Percentiles rank a stretch among this genome's conserved stretches.
phyloP scores from a whole-genome alignment of 2,888 invertebrate species.

The Meteorus cinctellus region DNA sequence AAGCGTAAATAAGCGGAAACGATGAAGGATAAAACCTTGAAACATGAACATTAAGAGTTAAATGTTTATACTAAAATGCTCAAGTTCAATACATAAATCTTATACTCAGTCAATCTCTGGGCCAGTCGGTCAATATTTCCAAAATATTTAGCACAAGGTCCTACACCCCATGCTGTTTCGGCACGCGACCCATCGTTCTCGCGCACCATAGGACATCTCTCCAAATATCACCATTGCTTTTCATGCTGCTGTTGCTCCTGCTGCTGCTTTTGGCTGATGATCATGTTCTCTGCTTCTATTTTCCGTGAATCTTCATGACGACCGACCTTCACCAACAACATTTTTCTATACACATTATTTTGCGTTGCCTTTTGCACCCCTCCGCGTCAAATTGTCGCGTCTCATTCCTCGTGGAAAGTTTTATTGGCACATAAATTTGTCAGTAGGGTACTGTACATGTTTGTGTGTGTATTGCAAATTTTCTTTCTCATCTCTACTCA shows the following conservation, averaged over 20 bases:
- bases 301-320: neutral
- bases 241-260: neutral
- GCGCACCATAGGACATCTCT: constrained; percentile 30
- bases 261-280: neutral
- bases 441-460: constrained; percentile 12
- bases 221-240: constrained; percentile 19
- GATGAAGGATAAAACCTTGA: constrained; percentile 13
- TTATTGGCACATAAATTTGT: constrained; percentile 55
- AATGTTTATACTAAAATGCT: neutral
- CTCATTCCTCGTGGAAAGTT: constrained; percentile 42
- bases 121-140: constrained; percentile 63
- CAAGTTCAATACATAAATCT: constrained; percentile 10
- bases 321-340: neutral
- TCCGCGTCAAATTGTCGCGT: neutral
- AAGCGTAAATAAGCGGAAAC: neutral
- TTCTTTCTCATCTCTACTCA: neutral
- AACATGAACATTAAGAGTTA: neutral
- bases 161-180: constrained; percentile 32
- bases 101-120: constrained; percentile 19
- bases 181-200: constrained; percentile 36
- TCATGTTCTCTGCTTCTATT: constrained; percentile 1
- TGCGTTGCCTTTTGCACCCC: constrained; percentile 3
- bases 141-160: constrained; percentile 65
- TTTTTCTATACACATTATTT: neutral
- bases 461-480: constrained; percentile 2